A percentile compares a stretch with the other conserved stretches of the same genome.
These are phyloP conservation scores for Barnardius zonarius DNA, from an alignment of 2,113 vertebrate genomes.

Conservation along the genomic window DNA sequence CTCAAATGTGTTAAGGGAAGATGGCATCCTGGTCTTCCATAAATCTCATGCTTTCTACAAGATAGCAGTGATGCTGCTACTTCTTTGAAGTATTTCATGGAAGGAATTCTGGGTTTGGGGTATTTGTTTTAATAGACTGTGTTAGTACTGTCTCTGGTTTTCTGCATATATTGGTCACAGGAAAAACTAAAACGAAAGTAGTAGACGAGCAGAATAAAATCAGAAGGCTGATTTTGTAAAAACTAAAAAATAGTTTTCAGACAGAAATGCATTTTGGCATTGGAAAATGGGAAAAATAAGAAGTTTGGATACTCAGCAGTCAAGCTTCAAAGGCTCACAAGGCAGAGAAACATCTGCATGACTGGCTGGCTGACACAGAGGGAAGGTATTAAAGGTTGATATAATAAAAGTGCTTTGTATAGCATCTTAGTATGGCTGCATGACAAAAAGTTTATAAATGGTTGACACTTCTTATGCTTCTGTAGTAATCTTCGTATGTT, in stretches of 20 bases:
- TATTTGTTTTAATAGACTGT: neutral
- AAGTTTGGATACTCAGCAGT: neutral
- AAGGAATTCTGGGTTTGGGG: neutral
- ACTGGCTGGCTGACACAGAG: neutral
- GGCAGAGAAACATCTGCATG: neutral
- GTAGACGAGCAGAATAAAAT: constrained; percentile 12
- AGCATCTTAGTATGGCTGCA: neutral
- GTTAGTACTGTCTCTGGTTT: neutral
- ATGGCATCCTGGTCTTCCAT: neutral
- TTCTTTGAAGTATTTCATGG: neutral
- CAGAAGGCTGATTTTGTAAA: constrained; percentile 35
- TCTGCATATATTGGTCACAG: neutral
- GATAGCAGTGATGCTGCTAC: neutral
- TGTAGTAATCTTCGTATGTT: neutral
- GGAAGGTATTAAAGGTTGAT: neutral
- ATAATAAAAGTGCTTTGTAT: neutral
- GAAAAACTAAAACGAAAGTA: neutral
- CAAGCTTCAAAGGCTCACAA: constrained; percentile 51
- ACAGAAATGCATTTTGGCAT: constrained; percentile 32
- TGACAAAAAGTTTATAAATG: neutral
- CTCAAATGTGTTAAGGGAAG: neutral
- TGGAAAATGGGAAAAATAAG: neutral
- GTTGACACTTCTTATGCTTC: neutral
- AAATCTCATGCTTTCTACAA: neutral
- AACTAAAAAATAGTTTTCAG: neutral